These are phyloP conservation scores for Leptonema lineaticorne DNA, from an alignment of 1,140 invertebrate genomes.

Conservation along the genomic window DNA sequence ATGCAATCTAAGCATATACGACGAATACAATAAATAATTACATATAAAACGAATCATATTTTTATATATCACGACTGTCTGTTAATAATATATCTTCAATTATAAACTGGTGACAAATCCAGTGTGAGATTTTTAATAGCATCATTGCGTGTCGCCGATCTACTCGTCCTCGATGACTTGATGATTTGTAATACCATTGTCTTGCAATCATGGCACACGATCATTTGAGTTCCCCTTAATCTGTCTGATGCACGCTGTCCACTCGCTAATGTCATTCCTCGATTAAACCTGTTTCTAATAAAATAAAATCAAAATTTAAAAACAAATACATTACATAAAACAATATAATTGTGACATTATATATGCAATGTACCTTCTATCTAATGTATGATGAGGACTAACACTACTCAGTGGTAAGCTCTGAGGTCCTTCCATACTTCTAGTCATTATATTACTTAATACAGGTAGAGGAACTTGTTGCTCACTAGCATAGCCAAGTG, in stretches of 20 bases:
- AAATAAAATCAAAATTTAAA: conserved; percentile 13
- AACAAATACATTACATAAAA: background rate
- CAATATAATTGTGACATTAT: background rate
- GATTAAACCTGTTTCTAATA: conserved; percentile 51
- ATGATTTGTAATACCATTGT: conserved; percentile 92
- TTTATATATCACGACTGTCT: background rate
- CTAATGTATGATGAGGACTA: conserved; percentile 52
- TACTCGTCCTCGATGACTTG: conserved; percentile 75
- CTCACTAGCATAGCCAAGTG: conserved; percentile 46
- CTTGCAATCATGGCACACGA: conserved; percentile 92
- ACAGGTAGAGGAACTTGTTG: conserved; percentile 43
- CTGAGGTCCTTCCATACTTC: conserved; percentile 59
- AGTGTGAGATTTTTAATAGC: conserved; percentile 77
- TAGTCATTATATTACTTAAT: conserved; percentile 52
- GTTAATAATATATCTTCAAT: conserved; percentile 31
- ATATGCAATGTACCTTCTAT: conserved; percentile 51
- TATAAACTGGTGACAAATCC: conserved; percentile 78
- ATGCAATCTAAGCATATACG: background rate
- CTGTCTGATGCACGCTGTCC: conserved; percentile 59
- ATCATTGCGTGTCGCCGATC: conserved; percentile 75
- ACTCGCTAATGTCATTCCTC: conserved; percentile 52
- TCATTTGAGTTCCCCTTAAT: conserved; percentile 77
- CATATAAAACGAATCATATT: no score
- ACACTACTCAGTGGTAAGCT: conserved; percentile 54
- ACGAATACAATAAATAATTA: no score